Evolutionary conservation across 2,888 invertebrate genomes (phyloP).

Genomic region (Pteria penguin): DNA sequence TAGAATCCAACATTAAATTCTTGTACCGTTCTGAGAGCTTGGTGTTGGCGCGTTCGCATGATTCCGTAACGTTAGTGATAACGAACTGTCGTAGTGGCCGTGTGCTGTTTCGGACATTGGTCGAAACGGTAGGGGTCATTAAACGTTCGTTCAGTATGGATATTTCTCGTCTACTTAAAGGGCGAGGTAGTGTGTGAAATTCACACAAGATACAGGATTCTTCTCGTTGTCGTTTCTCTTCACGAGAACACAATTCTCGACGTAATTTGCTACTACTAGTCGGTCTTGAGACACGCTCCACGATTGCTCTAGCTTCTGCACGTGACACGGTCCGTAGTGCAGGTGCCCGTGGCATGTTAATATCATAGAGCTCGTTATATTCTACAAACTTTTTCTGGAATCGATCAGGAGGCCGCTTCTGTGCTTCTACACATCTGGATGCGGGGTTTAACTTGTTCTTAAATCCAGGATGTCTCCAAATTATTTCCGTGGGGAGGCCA

Average conservation of each 20-base stretch:
- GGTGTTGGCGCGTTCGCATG: constrained; percentile 14
- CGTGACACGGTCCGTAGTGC: constrained; percentile 27
- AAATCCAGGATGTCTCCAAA: constrained; percentile 6
- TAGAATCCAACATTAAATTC: neutral
- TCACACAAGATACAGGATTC: constrained; percentile 32
- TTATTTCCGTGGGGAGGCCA: constrained; percentile 14
- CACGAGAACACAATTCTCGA: constrained; percentile 24
- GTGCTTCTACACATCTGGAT: constrained; percentile 19
- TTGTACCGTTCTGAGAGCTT: constrained; percentile 9
- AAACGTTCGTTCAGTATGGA: constrained; percentile 20
- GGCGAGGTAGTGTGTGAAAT: constrained; percentile 11
- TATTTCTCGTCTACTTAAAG: constrained; percentile 18
- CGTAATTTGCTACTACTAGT: constrained; percentile 28
- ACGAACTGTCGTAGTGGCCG: constrained; percentile 24
- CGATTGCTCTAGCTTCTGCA: constrained; percentile 23
- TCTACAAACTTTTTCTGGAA: constrained; percentile 13
- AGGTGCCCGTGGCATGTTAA: constrained; percentile 33
- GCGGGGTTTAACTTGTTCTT: constrained; percentile 19
- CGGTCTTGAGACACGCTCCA: constrained; percentile 31
- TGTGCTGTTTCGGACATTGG: constrained; percentile 27
- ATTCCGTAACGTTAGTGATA: constrained; percentile 27
- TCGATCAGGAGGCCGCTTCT: constrained; percentile 9
- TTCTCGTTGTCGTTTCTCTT: constrained; percentile 20
- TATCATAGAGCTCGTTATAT: constrained; percentile 31
- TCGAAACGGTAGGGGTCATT: constrained; percentile 27